A percentile compares a stretch with the other conserved stretches of the same genome.
Evolutionary conservation across 2,113 vertebrate genomes (phyloP).

Genomic region (Pongo pygmaeus): DNA sequence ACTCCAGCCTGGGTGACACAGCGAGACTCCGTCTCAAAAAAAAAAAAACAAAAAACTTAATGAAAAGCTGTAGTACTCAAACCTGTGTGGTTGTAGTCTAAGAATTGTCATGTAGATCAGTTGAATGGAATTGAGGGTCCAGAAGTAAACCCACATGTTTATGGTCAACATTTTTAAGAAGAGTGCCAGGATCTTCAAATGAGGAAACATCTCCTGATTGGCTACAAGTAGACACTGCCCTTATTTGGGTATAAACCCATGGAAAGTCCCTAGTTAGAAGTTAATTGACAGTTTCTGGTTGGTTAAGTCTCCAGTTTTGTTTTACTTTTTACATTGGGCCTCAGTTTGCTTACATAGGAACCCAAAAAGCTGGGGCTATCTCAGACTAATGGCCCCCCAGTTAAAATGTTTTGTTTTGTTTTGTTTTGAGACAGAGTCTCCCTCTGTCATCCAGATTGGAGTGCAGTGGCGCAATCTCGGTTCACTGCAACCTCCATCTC

Average conservation of each 20-base stretch:
- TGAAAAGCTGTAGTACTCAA: neutral
- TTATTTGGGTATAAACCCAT: neutral
- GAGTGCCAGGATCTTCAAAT: too few species aligned
- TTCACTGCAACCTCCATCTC: too few species aligned
- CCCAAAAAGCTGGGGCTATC: neutral
- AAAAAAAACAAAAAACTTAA: neutral
- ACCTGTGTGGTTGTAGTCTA: too few species aligned
- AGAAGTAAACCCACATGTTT: too few species aligned
- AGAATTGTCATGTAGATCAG: too few species aligned
- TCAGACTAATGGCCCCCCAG: neutral
- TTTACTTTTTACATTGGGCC: neutral
- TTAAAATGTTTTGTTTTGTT: too few species aligned
- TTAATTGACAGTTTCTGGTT: neutral
- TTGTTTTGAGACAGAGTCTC: too few species aligned
- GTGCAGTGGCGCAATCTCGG: too few species aligned
- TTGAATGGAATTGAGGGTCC: too few species aligned
- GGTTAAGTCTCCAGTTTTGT: neutral
- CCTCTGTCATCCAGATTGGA: too few species aligned
- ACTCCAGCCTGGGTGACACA: neutral
- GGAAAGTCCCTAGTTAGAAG: neutral
- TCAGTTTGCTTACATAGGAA: neutral
- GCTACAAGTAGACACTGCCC: neutral
- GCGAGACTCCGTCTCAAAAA: neutral
- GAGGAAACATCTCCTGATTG: neutral
- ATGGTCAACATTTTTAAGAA: too few species aligned